Conservation (phyloP, 2,113 vertebrate genomes). For the Melozone crissalis region DNA sequence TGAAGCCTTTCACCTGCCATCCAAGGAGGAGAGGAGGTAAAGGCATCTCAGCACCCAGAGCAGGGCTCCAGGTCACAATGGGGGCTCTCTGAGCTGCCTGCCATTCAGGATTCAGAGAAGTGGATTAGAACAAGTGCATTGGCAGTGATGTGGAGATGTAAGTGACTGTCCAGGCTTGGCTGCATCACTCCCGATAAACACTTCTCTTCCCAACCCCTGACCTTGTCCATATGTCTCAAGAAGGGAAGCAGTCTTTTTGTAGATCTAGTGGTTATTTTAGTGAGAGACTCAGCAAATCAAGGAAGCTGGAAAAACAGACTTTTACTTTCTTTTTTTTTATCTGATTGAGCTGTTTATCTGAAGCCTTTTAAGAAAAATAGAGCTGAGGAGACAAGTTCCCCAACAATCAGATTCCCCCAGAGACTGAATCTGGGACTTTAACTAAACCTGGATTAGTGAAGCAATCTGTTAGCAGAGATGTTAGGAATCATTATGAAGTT, state of each 20-base stretch:
- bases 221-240: not conserved
- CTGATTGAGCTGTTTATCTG: not conserved
- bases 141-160: not conserved
- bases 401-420: not conserved
- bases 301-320: not conserved
- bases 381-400: not conserved
- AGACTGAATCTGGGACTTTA: not conserved
- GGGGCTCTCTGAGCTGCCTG: not conserved
- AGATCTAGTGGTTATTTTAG: not conserved
- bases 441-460: constrained; percentile 3
- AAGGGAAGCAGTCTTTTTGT: not conserved
- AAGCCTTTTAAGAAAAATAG: not conserved
- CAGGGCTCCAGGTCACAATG: not conserved
- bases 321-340: not conserved
- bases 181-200: not conserved
- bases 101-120: not conserved
- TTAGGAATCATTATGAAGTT: not conserved
- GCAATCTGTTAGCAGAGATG: not conserved
- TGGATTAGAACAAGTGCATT: no score
- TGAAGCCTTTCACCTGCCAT: fast-evolving
- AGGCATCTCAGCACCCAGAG: not conserved
- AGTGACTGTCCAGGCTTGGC: not conserved
- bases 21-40: fast-evolving
- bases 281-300: not conserved
- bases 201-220: not conserved